Evolutionary conservation across 2,888 invertebrate genomes (phyloP).

Genomic region (Bombylius discolor): DNA sequence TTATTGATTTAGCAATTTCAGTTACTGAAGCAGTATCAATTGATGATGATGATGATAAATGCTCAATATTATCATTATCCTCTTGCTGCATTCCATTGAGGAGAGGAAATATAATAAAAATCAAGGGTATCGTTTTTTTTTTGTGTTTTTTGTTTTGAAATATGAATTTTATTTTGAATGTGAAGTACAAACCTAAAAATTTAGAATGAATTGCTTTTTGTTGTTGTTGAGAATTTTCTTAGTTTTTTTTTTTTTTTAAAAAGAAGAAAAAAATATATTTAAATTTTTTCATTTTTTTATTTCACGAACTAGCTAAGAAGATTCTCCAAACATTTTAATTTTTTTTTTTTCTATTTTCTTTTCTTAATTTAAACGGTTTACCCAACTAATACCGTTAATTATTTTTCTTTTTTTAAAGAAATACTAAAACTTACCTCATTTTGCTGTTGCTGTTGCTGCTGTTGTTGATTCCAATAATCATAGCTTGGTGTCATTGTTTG

Average conservation of each 20-base stretch:
- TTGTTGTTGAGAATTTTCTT: no score
- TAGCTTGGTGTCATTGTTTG: not conserved
- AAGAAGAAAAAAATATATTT: no score
- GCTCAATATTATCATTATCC: slow-evolving; percentile 4
- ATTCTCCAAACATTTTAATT: no score
- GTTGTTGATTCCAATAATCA: slow-evolving; percentile 16
- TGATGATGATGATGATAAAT: not conserved
- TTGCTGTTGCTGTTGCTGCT: slow-evolving; percentile 9
- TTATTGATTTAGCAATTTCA: not conserved
- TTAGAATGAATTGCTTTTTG: no score
- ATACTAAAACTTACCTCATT: slow-evolving; percentile 14
- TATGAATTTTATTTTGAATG: not conserved
- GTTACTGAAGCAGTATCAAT: slow-evolving; percentile 1
- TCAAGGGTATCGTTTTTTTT: not conserved
- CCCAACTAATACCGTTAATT: no score
- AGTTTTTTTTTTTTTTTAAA: no score
- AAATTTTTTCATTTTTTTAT: no score
- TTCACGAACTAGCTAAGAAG: no score
- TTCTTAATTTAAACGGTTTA: no score
- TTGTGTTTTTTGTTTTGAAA: not conserved
- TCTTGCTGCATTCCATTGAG: slow-evolving; percentile 12
- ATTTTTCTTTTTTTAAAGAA: not conserved
- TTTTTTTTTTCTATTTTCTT: no score
- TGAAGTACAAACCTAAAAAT: no score
- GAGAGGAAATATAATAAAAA: not conserved